Percentiles rank a stretch among this genome's conserved stretches.
These are phyloP conservation scores for Drosophila kohkoa DNA, from an alignment of 1,140 invertebrate species.

Conservation along the genomic window DNA sequence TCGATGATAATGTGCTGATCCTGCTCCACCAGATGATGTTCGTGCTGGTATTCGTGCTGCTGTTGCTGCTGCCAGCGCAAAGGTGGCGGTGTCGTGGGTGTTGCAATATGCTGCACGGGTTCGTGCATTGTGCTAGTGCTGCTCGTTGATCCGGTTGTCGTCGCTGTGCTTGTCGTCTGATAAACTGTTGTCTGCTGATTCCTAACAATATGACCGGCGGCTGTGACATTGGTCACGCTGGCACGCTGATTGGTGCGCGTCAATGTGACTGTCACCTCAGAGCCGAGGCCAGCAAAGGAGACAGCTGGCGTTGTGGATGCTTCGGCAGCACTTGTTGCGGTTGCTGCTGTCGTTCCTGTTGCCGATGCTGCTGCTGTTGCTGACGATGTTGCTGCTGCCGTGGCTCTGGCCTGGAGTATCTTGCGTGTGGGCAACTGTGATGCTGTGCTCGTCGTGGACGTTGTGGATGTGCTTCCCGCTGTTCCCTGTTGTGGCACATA, in stretches of 20 bases:
- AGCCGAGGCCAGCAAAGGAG: conserved; percentile 80
- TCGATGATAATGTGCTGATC: conserved; percentile 72
- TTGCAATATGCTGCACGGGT: conserved; percentile 58
- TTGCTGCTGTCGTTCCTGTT: conserved; percentile 16
- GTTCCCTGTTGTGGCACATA: conserved; percentile 72
- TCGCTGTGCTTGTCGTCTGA: conserved; percentile 58
- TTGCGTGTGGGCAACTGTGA: conserved; percentile 78
- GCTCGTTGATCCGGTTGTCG: conserved; percentile 32
- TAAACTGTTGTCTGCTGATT: conserved; percentile 66
- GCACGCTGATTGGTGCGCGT: conserved; percentile 76
- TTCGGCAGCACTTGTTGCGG: conserved; percentile 10
- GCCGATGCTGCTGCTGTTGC: conserved; percentile 36
- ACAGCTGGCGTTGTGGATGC: conserved; percentile 57
- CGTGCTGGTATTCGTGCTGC: conserved; percentile 56
- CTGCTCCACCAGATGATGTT: conserved; percentile 68
- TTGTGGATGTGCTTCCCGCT: conserved; percentile 44
- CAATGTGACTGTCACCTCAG: conserved; percentile 80
- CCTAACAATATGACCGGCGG: conserved; percentile 84
- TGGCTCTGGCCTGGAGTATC: conserved; percentile 78
- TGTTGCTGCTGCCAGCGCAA: conserved; percentile 68
- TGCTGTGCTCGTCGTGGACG: conserved; percentile 48
- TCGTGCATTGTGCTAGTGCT: conserved; percentile 56
- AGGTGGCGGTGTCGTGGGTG: conserved; percentile 66
- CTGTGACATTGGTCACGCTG: conserved; percentile 67
- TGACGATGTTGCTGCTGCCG: conserved; percentile 60